A percentile compares a stretch with the other conserved stretches of the same genome.
Evolutionary conservation across 1,140 invertebrate genomes (phyloP).

Genomic region (Neotoxoptera formosana): DNA sequence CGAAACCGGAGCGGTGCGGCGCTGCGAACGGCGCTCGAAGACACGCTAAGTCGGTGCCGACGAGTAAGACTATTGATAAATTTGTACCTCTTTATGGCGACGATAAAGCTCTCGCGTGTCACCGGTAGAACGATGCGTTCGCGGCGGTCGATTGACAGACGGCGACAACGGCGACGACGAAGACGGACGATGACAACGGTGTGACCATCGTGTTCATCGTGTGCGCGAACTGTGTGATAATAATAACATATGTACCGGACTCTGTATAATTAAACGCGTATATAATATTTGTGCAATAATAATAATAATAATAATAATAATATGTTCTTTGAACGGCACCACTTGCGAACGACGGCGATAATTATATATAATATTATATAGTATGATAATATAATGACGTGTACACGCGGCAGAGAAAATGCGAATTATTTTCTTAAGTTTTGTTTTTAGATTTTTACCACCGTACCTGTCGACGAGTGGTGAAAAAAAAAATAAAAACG

Average conservation of each 20-base stretch:
- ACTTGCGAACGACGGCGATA: background rate
- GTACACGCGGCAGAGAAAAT: background rate
- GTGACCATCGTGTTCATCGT: background rate
- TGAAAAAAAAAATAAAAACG: background rate
- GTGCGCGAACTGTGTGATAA: background rate
- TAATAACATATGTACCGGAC: background rate
- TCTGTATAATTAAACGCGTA: background rate
- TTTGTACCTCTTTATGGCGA: no score
- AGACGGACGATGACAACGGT: background rate
- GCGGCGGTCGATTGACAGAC: background rate
- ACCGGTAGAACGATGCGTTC: background rate
- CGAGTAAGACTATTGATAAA: background rate
- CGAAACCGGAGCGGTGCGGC: background rate
- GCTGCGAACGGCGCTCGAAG: background rate
- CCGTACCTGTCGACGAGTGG: background rate
- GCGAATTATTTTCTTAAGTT: background rate
- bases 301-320: no score
- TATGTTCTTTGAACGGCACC: background rate
- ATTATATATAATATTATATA: background rate
- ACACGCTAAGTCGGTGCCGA: background rate
- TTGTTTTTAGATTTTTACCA: background rate
- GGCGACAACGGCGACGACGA: background rate
- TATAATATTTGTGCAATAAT: background rate
- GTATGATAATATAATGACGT: no score
- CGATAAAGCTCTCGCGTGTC: constrained; percentile 15